phyloP scores from a whole-genome alignment of 2,888 invertebrate species.

The Epiblema foenella region DNA sequence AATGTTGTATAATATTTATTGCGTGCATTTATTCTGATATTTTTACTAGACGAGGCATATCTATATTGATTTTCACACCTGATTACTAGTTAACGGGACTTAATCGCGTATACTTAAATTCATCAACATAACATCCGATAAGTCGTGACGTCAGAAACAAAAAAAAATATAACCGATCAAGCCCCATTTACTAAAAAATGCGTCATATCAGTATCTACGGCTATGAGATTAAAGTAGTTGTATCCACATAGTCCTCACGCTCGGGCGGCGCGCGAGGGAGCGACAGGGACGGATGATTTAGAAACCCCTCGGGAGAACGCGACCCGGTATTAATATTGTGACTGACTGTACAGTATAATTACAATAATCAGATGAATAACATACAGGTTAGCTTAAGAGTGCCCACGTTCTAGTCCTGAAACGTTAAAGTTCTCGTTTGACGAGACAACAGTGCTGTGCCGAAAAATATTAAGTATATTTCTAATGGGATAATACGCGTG shows the following conservation, averaged over 20 bases:
- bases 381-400: neutral
- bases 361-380: slow-evolving; percentile 29
- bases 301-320: slow-evolving; percentile 84
- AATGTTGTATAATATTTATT: neutral
- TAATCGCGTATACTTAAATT: too few relatives aligned
- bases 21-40: neutral
- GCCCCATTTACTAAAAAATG: too few relatives aligned
- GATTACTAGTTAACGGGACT: neutral
- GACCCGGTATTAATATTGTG: slow-evolving; percentile 85
- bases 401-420: neutral
- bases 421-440: too few relatives aligned
- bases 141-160: too few relatives aligned
- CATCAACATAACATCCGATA: too few relatives aligned
- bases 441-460: too few relatives aligned
- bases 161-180: too few relatives aligned
- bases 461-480: too few relatives aligned
- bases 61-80: too few relatives aligned
- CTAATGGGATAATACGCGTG: too few relatives aligned
- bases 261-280: slow-evolving; percentile 78
- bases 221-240: slow-evolving; percentile 45
- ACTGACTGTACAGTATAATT: slow-evolving; percentile 67
- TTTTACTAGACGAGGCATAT: too few relatives aligned
- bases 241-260: slow-evolving; percentile 57
- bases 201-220: too few relatives aligned
- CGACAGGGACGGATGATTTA: slow-evolving; percentile 85